Evolutionary conservation across 1,140 invertebrate species (phyloP).

Genomic region (Drosophila auraria): DNA sequence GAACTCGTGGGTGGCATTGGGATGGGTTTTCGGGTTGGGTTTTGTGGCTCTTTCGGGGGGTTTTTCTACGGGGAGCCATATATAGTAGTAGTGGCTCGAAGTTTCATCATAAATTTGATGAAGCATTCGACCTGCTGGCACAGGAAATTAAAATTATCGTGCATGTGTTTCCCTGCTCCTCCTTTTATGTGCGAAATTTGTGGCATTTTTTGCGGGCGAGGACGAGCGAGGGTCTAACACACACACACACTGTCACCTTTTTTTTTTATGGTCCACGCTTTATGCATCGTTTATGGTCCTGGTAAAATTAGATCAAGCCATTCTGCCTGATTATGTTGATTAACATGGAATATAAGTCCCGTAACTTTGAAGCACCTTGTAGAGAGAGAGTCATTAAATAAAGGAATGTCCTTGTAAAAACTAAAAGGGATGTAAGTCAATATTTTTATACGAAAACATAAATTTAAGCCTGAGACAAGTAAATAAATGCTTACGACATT

Average conservation of each 20-base stretch:
- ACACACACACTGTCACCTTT: conserved; percentile 34
- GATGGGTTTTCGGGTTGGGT: neutral
- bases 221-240: neutral
- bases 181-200: neutral
- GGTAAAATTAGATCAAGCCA: conserved; percentile 40
- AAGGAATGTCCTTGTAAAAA: neutral
- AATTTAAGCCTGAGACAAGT: no score
- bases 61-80: neutral
- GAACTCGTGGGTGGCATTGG: conserved; percentile 14
- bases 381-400: neutral
- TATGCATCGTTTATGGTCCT: conserved; percentile 25
- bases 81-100: conserved; percentile 14
- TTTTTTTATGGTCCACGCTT: conserved; percentile 27
- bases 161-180: conserved; percentile 46
- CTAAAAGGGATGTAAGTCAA: neutral
- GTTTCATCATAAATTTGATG: conserved; percentile 73
- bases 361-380: conserved; percentile 8
- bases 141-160: conserved; percentile 78
- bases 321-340: conserved; percentile 41
- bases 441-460: neutral
- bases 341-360: conserved; percentile 18
- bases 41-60: neutral
- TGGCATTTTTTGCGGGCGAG: conserved; percentile 9
- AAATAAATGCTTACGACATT: neutral
- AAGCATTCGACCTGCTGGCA: conserved; percentile 64